Evolutionary conservation across 37 sponge, comb jelly and placozoan species (phyloP).

Genomic region (Halichondria panicea): DNA sequence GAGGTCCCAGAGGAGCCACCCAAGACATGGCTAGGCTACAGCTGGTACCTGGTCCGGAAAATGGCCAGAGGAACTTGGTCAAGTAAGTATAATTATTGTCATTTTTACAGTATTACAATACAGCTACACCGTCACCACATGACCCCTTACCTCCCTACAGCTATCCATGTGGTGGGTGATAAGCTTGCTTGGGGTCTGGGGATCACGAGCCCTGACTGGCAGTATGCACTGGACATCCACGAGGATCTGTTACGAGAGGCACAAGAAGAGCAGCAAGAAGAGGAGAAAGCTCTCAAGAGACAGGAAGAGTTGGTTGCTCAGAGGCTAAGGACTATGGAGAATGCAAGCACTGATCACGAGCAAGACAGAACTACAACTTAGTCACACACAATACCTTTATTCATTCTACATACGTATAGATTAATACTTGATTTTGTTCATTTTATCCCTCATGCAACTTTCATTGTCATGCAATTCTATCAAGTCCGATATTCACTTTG

Average conservation of each 20-base stretch:
- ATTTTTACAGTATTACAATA: not conserved
- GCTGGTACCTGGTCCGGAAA: slow-evolving; percentile 20
- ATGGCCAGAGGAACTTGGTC: slow-evolving; percentile 2
- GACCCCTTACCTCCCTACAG: slow-evolving; percentile 1
- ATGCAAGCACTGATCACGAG: not conserved
- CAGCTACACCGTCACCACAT: not conserved
- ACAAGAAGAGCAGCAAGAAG: slow-evolving; percentile 19
- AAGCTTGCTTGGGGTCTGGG: slow-evolving; percentile 55
- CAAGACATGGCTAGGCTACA: slow-evolving; percentile 25
- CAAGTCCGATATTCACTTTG: not conserved
- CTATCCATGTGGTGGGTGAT: slow-evolving; percentile 43
- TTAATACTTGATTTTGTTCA: not conserved
- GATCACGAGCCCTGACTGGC: slow-evolving; percentile 69
- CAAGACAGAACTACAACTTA: not conserved
- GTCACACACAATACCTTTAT: not conserved
- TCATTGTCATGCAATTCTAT: not conserved
- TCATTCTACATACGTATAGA: not conserved
- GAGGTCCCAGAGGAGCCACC: not conserved
- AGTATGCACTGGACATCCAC: slow-evolving; percentile 63
- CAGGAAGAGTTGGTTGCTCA: not conserved
- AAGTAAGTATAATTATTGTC: slow-evolving; percentile 2
- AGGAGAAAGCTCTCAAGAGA: slow-evolving; percentile 22
- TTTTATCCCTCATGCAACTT: not conserved
- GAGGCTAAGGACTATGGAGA: slow-evolving; percentile 6
- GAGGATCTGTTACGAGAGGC: slow-evolving; percentile 60